phyloP scores from a whole-genome alignment of 1,140 invertebrate species.

The Ladona fulva region DNA sequence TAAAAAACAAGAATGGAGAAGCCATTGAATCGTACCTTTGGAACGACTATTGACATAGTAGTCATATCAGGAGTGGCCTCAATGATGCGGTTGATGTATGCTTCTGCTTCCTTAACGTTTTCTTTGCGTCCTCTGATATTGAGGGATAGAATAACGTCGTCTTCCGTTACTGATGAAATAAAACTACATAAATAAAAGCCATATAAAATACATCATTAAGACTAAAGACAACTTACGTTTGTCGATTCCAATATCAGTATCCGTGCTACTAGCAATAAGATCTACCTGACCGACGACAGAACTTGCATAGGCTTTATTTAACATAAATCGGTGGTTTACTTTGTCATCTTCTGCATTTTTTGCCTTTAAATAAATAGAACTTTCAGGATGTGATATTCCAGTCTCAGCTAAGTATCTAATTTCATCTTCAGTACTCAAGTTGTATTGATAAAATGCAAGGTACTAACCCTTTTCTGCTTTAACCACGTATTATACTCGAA shows the following conservation, averaged over 20 bases:
- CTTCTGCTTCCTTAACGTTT: background rate
- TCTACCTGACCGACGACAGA: background rate
- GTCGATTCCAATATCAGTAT: too few species aligned
- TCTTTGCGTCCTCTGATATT: background rate
- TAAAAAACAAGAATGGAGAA: background rate
- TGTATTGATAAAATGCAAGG: too few species aligned
- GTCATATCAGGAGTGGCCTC: background rate
- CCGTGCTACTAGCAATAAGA: background rate
- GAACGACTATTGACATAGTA: background rate
- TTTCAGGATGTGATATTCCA: background rate
- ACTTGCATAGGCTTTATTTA: background rate
- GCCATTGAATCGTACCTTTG: background rate
- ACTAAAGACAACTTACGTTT: too few species aligned
- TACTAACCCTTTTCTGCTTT: background rate
- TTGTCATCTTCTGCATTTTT: background rate
- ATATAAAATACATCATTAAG: too few species aligned
- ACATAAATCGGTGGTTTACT: background rate
- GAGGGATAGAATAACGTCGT: background rate
- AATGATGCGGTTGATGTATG: background rate
- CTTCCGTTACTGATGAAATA: background rate
- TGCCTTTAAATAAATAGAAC: background rate
- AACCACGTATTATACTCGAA: background rate
- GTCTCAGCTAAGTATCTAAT: background rate
- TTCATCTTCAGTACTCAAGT: too few species aligned
- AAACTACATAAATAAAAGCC: too few species aligned